Conservation (phyloP, 2,888 invertebrate species). For the Nomada fabriciana region DNA sequence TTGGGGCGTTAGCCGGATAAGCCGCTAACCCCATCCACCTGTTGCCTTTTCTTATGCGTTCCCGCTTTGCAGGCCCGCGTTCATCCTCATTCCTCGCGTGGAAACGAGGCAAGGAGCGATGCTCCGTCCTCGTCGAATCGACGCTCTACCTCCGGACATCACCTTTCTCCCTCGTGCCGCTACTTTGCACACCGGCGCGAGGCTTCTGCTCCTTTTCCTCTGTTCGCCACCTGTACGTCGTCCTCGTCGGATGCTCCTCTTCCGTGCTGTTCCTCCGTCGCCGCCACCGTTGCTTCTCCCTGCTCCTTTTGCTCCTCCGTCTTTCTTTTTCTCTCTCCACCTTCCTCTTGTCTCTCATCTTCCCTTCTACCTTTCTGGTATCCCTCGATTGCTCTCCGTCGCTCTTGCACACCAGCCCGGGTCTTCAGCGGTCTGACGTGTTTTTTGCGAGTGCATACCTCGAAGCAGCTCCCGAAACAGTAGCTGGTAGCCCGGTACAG, state of each 20-base stretch:
- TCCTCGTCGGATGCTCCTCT: conserved; percentile 38
- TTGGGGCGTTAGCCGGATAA: conserved; percentile 83
- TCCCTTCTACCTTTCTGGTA: conserved; percentile 32
- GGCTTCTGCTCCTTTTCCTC: conserved; percentile 58
- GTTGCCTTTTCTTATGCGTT: conserved; percentile 83
- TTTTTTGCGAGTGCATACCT: conserved; percentile 84
- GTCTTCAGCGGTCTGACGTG: conserved; percentile 84
- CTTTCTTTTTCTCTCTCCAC: conserved; percentile 30
- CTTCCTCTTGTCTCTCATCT: background rate
- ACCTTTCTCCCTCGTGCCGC: conserved; percentile 56
- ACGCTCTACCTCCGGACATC: conserved; percentile 43
- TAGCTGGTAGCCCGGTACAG: conserved; percentile 83
- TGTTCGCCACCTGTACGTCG: conserved; percentile 44
- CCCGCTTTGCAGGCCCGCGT: conserved; percentile 67
- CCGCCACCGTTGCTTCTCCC: conserved; percentile 58
- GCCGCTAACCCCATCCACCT: conserved; percentile 84
- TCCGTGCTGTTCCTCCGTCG: conserved; percentile 33
- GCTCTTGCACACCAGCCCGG: conserved; percentile 68
- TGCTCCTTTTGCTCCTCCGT: conserved; percentile 54
- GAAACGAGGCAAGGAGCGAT: conserved; percentile 59
- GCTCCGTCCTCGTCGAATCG: conserved; percentile 54
- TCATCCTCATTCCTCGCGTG: conserved; percentile 68
- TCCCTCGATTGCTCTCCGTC: conserved; percentile 59
- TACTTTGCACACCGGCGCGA: conserved; percentile 58
- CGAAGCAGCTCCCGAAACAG: conserved; percentile 84